Evolutionary conservation across 2,113 vertebrate genomes (phyloP).

Genomic region (Oriolus oriolus): DNA sequence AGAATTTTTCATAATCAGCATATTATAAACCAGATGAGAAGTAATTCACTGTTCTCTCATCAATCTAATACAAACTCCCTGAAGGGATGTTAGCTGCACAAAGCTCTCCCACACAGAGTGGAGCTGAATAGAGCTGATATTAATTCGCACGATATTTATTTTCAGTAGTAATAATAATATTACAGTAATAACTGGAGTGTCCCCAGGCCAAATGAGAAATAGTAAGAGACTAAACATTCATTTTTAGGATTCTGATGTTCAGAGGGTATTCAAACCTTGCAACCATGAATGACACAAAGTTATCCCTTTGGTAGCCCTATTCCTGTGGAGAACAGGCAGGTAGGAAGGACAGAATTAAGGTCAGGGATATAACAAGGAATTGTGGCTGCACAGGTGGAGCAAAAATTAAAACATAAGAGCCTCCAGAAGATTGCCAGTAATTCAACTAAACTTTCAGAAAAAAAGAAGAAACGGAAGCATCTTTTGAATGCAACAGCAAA

Average conservation of each 20-base stretch:
- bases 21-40: constrained; percentile 41
- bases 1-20: constrained; percentile 45
- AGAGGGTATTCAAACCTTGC: neutral
- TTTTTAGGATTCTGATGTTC: neutral
- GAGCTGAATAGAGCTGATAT: neutral
- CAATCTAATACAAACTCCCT: constrained; percentile 29
- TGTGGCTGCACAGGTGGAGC: neutral
- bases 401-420: neutral
- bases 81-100: constrained; percentile 1
- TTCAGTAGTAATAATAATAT: constrained; percentile 40
- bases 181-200: constrained; percentile 28
- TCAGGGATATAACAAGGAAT: neutral
- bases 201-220: neutral
- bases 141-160: constrained; percentile 43
- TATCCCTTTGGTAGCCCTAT: neutral
- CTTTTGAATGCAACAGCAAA: neutral
- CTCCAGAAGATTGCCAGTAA: neutral
- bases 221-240: neutral
- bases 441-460: neutral
- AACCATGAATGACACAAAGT: neutral
- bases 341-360: neutral
- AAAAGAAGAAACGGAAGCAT: neutral
- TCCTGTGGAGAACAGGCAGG: neutral
- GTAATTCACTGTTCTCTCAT: constrained; percentile 45
- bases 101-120: constrained; percentile 15